Evolutionary conservation across 1,140 invertebrate species (phyloP).

Genomic region (Lordiphosa mommai): DNA sequence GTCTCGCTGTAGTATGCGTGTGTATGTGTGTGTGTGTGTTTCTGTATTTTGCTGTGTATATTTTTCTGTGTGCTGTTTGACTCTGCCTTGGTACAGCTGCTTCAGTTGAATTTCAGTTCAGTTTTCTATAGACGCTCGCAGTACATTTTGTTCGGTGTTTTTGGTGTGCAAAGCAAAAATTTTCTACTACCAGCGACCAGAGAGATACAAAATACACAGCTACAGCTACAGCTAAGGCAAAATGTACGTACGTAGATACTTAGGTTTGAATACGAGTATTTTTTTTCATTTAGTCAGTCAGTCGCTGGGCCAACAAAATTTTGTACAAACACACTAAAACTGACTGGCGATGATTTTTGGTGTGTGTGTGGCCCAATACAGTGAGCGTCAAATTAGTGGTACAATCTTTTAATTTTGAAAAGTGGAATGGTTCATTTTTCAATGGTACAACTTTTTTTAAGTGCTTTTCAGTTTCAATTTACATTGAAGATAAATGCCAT

Average conservation of each 20-base stretch:
- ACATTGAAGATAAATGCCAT: too few relatives aligned
- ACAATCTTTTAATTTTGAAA: background rate
- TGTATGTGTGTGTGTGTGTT: constrained; percentile 6
- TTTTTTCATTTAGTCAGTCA: constrained; percentile 58
- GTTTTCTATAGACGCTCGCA: constrained; percentile 69
- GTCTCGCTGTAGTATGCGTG: constrained; percentile 48
- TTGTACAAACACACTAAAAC: constrained; percentile 7
- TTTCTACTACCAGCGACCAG: constrained; percentile 39
- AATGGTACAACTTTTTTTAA: too few relatives aligned
- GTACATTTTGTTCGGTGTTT: constrained; percentile 57
- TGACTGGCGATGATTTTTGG: too few relatives aligned
- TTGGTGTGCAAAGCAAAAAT: constrained; percentile 43
- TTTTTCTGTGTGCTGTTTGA: constrained; percentile 25
- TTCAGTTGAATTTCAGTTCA: constrained; percentile 78
- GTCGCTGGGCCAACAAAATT: constrained; percentile 35
- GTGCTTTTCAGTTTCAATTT: constrained; percentile 1
- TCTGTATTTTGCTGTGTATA: constrained; percentile 14
- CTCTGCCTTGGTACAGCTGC: constrained; percentile 65
- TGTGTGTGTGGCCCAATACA: constrained; percentile 43
- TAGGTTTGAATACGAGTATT: constrained; percentile 49
- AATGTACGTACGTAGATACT: constrained; percentile 63
- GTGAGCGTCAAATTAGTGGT: constrained; percentile 53
- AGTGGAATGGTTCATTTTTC: too few relatives aligned
- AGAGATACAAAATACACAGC: constrained; percentile 35
- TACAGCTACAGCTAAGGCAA: constrained; percentile 34